Evolutionary conservation across 2,888 invertebrate genomes (phyloP).

Genomic region (Macrophya alboannulata): DNA sequence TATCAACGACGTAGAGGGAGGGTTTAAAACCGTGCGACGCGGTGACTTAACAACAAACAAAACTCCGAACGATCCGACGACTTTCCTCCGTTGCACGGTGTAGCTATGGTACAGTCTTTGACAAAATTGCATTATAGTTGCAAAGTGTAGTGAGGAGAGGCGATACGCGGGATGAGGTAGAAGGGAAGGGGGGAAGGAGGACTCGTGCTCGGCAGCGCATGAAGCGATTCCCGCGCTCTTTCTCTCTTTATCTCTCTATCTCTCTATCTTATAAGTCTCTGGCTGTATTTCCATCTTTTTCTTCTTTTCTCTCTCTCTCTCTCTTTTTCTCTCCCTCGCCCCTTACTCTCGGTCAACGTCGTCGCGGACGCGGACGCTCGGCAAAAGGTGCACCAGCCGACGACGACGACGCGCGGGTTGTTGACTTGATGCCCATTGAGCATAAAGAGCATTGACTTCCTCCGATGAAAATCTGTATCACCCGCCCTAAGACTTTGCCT

Average conservation of each 20-base stretch:
- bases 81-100: background rate
- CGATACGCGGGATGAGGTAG: background rate
- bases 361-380: constrained; percentile 43
- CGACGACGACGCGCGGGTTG: constrained; percentile 69
- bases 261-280: background rate
- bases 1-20: background rate
- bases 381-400: constrained; percentile 54
- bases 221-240: constrained; percentile 71
- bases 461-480: constrained; percentile 75
- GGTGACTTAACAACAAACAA: constrained; percentile 42
- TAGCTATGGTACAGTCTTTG: constrained; percentile 21
- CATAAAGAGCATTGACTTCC: constrained; percentile 78
- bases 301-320: background rate
- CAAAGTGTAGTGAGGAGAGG: constrained; percentile 19
- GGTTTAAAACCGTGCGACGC: background rate
- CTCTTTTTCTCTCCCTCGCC: constrained; percentile 36
- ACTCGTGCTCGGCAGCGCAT: constrained; percentile 74
- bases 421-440: constrained; percentile 78
- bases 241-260: constrained; percentile 34
- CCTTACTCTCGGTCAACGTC: constrained; percentile 60
- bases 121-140: constrained; percentile 52
- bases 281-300: background rate
- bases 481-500: constrained; percentile 40
- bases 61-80: constrained; percentile 18
- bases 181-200: background rate